These are phyloP conservation scores for Caerostris darwini DNA, from an alignment of 1,140 invertebrate genomes.

Conservation along the genomic window DNA sequence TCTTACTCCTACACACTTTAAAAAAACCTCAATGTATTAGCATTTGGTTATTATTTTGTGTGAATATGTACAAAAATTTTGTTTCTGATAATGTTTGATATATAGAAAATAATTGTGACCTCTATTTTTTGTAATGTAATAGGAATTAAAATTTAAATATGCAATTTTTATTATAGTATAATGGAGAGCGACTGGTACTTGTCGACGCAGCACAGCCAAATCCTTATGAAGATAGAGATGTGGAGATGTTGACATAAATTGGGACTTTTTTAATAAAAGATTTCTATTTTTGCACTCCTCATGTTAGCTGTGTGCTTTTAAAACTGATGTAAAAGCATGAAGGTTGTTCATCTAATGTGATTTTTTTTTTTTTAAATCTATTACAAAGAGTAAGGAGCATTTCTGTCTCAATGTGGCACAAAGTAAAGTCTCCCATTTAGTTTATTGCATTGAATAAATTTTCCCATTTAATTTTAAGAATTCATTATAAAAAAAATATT, in stretches of 20 bases:
- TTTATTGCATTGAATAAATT: not conserved
- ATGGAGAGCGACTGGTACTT: slow-evolving; percentile 53
- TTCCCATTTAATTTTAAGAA: not conserved
- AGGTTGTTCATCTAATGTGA: not conserved
- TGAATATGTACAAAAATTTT: not conserved
- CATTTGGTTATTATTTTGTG: not conserved
- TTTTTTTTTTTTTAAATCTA: not conserved
- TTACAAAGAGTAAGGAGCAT: not conserved
- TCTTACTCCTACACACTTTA: not conserved
- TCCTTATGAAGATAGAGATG: slow-evolving; percentile 46
- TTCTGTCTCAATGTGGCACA: not conserved
- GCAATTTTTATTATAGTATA: not conserved
- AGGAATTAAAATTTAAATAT: not conserved
- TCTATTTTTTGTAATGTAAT: not conserved
- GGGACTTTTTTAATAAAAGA: not conserved
- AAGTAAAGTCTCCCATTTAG: not conserved
- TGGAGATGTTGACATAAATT: slow-evolving; percentile 53
- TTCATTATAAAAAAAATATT: not conserved
- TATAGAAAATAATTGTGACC: not conserved
- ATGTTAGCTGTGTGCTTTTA: not conserved
- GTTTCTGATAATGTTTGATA: not conserved
- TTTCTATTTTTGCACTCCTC: not conserved
- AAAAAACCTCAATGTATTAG: not conserved
- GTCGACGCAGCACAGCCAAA: slow-evolving; percentile 63
- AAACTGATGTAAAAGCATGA: not conserved